Evolutionary conservation across 2,113 vertebrate genomes (phyloP).

Genomic region (Grantiella picta): DNA sequence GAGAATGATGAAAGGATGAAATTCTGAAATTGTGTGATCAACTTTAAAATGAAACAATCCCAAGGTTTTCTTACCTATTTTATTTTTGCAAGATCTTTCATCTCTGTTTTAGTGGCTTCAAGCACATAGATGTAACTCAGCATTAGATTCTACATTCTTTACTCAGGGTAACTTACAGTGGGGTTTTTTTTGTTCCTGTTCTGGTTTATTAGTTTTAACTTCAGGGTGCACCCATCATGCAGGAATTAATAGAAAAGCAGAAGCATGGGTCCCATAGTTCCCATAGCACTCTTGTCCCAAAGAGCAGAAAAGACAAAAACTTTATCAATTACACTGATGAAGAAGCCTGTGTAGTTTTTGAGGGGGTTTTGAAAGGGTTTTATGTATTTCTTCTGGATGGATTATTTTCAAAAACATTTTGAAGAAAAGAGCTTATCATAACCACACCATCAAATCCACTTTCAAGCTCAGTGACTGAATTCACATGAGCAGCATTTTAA

Average conservation of each 20-base stretch:
- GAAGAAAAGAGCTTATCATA: neutral
- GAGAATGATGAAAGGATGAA: neutral
- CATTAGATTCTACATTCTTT: neutral
- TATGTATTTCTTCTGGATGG: neutral
- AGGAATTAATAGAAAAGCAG: neutral
- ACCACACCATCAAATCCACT: neutral
- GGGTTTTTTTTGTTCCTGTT: neutral
- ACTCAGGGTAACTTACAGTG: neutral
- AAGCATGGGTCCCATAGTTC: neutral
- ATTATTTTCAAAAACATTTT: neutral
- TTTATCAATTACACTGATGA: neutral
- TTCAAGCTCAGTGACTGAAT: neutral
- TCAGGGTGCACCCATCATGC: neutral
- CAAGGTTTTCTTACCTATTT: neutral
- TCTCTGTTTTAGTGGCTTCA: neutral
- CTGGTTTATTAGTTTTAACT: neutral
- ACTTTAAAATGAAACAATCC: neutral
- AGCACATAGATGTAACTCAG: neutral
- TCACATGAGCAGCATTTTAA: neutral
- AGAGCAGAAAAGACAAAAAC: neutral
- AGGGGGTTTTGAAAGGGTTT: neutral
- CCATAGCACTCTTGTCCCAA: neutral
- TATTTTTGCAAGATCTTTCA: neutral
- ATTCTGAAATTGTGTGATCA: neutral
- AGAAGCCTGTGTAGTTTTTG: neutral